Base-by-base conservation (phyloP, 2,888 invertebrate genomes). In the Cartodere bifasciata region DNA sequence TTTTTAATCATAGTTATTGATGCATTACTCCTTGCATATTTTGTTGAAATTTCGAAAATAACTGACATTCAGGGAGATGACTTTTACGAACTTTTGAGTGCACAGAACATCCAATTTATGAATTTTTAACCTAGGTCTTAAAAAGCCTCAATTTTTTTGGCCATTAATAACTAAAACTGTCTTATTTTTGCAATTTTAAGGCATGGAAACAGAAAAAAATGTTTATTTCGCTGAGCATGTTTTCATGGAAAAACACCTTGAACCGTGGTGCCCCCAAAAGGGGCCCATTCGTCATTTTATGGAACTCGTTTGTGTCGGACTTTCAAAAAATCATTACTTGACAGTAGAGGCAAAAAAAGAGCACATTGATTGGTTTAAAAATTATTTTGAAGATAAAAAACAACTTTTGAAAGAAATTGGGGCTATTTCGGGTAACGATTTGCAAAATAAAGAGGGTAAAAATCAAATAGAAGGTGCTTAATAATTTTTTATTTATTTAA, bases 221-320 rank as follows among this genome's bases (percentile, higher is more conserved):
- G 75, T 75, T 0, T 79, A 84, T 44, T 98, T 98, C 57, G 76
- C 88, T 1, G 91, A 97, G 43, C 98, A 98, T 55, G 72, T 98
- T 14, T 94, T 98, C 59, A 63, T 97, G 7, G 94, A 95, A 38
- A 65, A 74, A 10, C 77, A 86, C 52, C 64, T 97, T 10, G 78
- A 83, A 46, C 73, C 69, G 1, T 90, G 90, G 84, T 95, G 97
- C 54, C 95, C 97, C 0, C 68, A 64, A 25, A 75, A 68, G 44
- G 97, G 95, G 0, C 95, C 97, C 0, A 68, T 98, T 41, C 70
- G 91, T 4, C 88, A 95, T 58, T 98, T 92, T 56, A 97, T 98
- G 97, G 94, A 98, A 51, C 65, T 97, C 4, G 94, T 97, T 1
- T 82, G 85, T 44, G 74, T 82, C 0, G 97, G 95, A 4, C 67